Evolutionary conservation across 2,888 invertebrate species (phyloP).

Genomic region (Metalampra italica): DNA sequence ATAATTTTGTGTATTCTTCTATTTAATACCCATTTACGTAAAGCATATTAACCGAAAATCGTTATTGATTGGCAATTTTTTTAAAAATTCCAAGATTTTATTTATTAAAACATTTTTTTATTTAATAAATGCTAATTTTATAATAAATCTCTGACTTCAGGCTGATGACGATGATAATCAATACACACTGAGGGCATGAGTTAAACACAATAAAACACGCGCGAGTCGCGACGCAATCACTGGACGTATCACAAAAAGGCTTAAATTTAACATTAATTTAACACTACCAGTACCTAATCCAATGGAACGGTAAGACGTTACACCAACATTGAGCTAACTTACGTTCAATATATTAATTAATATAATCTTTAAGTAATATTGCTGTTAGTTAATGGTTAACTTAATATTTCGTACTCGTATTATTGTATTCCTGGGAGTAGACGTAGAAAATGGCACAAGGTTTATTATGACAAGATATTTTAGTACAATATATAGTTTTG

Average conservation of each 20-base stretch:
- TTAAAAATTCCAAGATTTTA: no score
- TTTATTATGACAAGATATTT: slow-evolving; percentile 73
- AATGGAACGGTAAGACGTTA: slow-evolving; percentile 75
- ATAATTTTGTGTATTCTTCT: no score
- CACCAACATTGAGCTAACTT: slow-evolving; percentile 76
- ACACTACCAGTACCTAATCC: slow-evolving; percentile 71
- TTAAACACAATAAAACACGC: background rate
- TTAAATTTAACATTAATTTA: slow-evolving; percentile 50
- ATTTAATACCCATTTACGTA: background rate
- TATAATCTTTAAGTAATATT: slow-evolving; percentile 72
- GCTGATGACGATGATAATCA: background rate
- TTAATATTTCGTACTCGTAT: slow-evolving; percentile 52
- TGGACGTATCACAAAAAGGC: slow-evolving; percentile 75
- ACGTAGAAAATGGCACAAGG: slow-evolving; percentile 69
- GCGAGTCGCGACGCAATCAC: slow-evolving; percentile 38
- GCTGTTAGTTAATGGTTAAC: slow-evolving; percentile 72
- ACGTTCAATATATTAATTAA: slow-evolving; percentile 73
- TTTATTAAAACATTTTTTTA: no score
- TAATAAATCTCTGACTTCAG: no score
- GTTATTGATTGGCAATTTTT: no score
- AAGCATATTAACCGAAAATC: no score
- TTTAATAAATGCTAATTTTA: no score
- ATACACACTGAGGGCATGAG: background rate
- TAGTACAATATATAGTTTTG: slow-evolving; percentile 39
- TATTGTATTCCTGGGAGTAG: slow-evolving; percentile 63